phyloP scores from a whole-genome alignment of 2,797 vertebrate species.

The Muscicapa comitata region DNA sequence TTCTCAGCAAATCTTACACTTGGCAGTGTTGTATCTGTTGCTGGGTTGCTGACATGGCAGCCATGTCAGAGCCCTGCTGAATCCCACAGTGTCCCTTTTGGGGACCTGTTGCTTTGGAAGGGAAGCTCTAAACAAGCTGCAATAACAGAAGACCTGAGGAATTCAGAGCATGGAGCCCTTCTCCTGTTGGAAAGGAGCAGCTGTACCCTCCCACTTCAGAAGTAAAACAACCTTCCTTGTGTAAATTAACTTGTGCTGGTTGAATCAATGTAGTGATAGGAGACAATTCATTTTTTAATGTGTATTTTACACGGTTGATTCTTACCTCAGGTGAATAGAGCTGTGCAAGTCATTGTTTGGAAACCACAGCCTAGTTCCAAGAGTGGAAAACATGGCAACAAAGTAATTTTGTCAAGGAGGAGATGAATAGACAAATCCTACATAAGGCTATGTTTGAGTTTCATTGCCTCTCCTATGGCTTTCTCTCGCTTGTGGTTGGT shows the following conservation, averaged over 20 bases:
- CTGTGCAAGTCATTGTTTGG: not conserved
- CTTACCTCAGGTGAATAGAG: not conserved
- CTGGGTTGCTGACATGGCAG: not conserved
- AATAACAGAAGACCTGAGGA: accelerated
- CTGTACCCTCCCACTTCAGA: not conserved
- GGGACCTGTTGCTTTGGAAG: not conserved
- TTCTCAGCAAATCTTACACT: not conserved
- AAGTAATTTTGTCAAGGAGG: not conserved
- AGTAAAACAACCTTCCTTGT: not conserved
- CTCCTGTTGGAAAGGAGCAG: not conserved
- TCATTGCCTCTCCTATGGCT: not conserved
- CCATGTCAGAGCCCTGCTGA: accelerated
- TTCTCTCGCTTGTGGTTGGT: not conserved
- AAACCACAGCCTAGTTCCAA: not conserved
- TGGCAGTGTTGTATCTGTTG: not conserved
- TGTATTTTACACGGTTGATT: accelerated
- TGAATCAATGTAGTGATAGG: accelerated
- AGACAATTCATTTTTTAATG: not conserved
- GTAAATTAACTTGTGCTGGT: not conserved
- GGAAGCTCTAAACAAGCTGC: not conserved
- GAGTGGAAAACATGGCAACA: not conserved
- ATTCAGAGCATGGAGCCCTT: not conserved
- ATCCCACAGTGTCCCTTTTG: not conserved
- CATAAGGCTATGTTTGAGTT: not conserved
- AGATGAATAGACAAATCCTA: not conserved